Base-by-base conservation (phyloP, 2,113 vertebrate genomes). In the Indri indri region DNA sequence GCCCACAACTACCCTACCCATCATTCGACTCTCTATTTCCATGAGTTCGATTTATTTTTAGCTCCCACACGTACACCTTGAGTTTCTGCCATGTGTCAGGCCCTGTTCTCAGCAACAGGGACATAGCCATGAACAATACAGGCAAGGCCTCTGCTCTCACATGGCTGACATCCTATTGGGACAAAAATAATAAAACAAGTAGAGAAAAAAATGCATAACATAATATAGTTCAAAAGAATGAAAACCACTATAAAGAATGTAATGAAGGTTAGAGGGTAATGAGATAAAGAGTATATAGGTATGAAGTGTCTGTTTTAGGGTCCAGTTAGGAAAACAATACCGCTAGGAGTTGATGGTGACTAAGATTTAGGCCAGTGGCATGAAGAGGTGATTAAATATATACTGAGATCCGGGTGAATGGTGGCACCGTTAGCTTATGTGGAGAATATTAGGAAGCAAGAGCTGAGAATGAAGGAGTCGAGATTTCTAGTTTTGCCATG, bases 221-320 rank as follows among this genome's bases (percentile, higher is more conserved):
- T 61, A 12, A 42, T 74, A 6, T 52, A 77, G 32, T 73, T 61
- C 66, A 91, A 81, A 37, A 81, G 16, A 88, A 45, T 86, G 63
- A 54, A 61, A 92, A 76, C 25, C 6, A 11, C 76, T 30, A 5
- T 57, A 84, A 94, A 61, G 12, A 54, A 63, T 57, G 25, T 10
- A 82, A 13, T 85, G 63, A 88, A 32, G 32, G 16, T 22, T 8
- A 61, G 1, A 45, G 7, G 20, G 32, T 63, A 89, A 81, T 47
- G 6, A 17, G 17, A 81, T 77, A 34, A 45, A 91, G 37, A 76
- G 17, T 68, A 95, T n/a, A 5, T n/a, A 85, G 23, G 25, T 81
- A 8, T 85, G 17, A 94, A 88, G 45, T 65, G 16, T 70, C 42
- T 76, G 32, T 81, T 76, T 81, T 65, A 61, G 52, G 81, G 27